Conservation (phyloP, 1,140 invertebrate genomes). For the Drosophila tristis region DNA sequence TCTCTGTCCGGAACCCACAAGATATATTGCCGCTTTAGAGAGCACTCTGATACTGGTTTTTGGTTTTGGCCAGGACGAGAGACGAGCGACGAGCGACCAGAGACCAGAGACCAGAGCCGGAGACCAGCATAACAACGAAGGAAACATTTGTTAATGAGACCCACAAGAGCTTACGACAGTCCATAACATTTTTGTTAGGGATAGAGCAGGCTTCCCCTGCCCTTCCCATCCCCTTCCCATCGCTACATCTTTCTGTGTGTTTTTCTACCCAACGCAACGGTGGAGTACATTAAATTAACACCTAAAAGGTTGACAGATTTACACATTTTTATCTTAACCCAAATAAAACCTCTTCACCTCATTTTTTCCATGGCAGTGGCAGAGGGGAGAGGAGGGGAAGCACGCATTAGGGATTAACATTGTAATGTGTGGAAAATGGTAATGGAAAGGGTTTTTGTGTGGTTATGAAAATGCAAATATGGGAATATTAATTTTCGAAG, state of each 20-base stretch:
- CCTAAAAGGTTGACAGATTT: conserved; percentile 64
- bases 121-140: conserved; percentile 33
- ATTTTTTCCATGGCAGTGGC: conserved; percentile 3
- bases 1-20: conserved; percentile 40
- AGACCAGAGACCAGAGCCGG: not conserved
- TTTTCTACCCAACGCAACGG: conserved; percentile 19
- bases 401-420: conserved; percentile 47
- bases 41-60: not conserved
- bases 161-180: conserved; percentile 55
- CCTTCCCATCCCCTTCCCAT: not conserved
- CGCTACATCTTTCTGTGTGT: conserved; percentile 8
- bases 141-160: conserved; percentile 56
- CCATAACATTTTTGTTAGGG: conserved; percentile 44
- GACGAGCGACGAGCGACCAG: not conserved
- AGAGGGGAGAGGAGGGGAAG: not conserved
- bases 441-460: conserved; percentile 17
- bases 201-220: conserved; percentile 2
- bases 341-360: conserved; percentile 28
- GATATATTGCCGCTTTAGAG: conserved; percentile 60
- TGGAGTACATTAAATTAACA: conserved; percentile 62
- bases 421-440: conserved; percentile 47
- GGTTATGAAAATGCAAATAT: conserved; percentile 16
- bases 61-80: conserved; percentile 1
- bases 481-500: not conserved
- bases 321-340: conserved; percentile 57